A percentile compares a stretch with the other conserved stretches of the same genome.
Conservation (phyloP, 1,140 invertebrate species). For the Danaus melanippus region DNA sequence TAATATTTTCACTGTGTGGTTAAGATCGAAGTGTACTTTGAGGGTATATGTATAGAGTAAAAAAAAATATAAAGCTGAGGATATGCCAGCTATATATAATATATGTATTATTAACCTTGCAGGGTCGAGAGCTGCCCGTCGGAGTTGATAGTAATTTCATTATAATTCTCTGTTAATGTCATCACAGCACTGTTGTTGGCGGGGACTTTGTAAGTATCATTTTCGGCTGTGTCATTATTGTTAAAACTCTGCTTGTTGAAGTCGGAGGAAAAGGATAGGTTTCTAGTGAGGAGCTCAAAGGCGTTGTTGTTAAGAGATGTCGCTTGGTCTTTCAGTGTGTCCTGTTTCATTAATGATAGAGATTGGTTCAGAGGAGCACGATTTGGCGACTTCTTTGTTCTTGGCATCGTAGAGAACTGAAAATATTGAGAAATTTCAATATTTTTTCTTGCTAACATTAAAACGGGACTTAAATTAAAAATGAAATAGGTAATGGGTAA, state of each 20-base stretch:
- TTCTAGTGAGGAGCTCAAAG: slow-evolving; percentile 63
- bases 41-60: too few species aligned
- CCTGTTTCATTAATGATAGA: slow-evolving; percentile 55
- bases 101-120: slow-evolving; percentile 42
- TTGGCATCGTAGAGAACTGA: slow-evolving; percentile 76
- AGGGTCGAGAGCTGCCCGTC: slow-evolving; percentile 61
- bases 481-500: too few species aligned
- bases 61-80: too few species aligned
- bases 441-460: too few species aligned
- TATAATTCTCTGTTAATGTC: slow-evolving; percentile 59
- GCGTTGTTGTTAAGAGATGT: slow-evolving; percentile 47
- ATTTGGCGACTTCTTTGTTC: slow-evolving; percentile 65
- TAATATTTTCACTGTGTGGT: too few species aligned
- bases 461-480: too few species aligned
- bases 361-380: slow-evolving; percentile 53
- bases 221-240: slow-evolving; percentile 44
- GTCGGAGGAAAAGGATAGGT: slow-evolving; percentile 67
- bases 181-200: slow-evolving; percentile 66
- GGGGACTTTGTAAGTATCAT: slow-evolving; percentile 73
- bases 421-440: slow-evolving; percentile 16
- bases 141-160: slow-evolving; percentile 66
- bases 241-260: slow-evolving; percentile 62
- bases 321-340: slow-evolving; percentile 47
- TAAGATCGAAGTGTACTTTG: too few species aligned
- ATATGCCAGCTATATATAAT: too few species aligned